phyloP scores from a whole-genome alignment of 53 echinoderm and acorn worm species.

The Arbacia lixula region DNA sequence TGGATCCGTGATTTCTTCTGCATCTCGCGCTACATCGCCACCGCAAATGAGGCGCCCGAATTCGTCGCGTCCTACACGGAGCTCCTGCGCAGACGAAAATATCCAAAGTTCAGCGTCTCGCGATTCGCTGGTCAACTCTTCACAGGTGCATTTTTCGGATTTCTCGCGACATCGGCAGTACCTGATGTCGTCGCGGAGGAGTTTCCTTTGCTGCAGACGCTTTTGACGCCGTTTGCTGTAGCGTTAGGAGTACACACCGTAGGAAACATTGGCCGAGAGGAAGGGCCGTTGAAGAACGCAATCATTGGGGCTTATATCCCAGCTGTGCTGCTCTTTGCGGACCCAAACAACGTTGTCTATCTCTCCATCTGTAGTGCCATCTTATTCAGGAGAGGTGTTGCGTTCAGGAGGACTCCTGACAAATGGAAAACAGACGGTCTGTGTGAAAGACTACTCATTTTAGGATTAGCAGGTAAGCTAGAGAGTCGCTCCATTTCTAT shows the following conservation, averaged over 20 bases:
- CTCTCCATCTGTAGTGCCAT: constrained; percentile 69
- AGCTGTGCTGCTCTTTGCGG: constrained; percentile 35
- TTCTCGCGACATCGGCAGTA: constrained; percentile 61
- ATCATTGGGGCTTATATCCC: constrained; percentile 64
- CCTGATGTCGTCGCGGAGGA: constrained; percentile 66
- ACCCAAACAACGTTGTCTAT: constrained; percentile 64
- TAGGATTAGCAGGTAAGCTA: constrained; percentile 79
- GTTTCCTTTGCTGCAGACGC: constrained; percentile 38
- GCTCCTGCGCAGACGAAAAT: constrained; percentile 48
- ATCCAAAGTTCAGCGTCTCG: constrained; percentile 69
- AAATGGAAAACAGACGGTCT: constrained; percentile 44
- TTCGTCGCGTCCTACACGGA: constrained; percentile 65
- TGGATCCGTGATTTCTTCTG: constrained; percentile 81
- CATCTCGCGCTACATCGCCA: constrained; percentile 72
- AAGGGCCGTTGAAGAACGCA: constrained; percentile 60
- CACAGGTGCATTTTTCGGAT: constrained; percentile 83
- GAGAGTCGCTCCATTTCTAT: too few relatives aligned
- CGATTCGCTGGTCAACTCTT: constrained; percentile 75
- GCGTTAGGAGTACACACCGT: constrained; percentile 79
- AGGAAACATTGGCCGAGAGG: constrained; percentile 84
- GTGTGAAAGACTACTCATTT: constrained; percentile 68
- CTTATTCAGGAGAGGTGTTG: constrained; percentile 67
- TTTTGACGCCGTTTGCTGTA: constrained; percentile 69
- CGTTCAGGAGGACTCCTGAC: constrained; percentile 54
- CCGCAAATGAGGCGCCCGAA: constrained; percentile 68